These are phyloP conservation scores for Chiroxiphia lanceolata DNA, from an alignment of 2,797 vertebrate species.

Conservation along the genomic window DNA sequence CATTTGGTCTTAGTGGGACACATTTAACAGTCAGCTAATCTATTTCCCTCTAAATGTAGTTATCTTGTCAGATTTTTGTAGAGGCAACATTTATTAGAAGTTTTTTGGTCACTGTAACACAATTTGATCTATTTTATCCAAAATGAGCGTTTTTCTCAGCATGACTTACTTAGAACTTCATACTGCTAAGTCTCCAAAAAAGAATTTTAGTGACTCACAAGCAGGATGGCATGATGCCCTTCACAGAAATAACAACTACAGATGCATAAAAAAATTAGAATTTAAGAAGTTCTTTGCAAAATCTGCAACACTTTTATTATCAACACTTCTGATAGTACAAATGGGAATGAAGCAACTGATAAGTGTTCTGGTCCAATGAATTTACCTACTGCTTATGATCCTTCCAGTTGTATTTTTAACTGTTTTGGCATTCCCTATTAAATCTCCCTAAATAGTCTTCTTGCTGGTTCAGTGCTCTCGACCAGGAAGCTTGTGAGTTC, in stretches of 20 bases:
- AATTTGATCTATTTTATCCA: not conserved
- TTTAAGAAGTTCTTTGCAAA: constrained; percentile 31
- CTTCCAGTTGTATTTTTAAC: constrained; percentile 13
- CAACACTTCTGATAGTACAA: constrained; percentile 26
- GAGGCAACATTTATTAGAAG: not conserved
- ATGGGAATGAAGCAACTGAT: constrained; percentile 46
- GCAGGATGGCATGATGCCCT: not conserved
- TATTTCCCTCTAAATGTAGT: not conserved
- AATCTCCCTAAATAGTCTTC: constrained; percentile 50
- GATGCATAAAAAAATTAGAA: not conserved
- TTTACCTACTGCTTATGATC: constrained; percentile 50
- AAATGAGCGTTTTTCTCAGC: not conserved
- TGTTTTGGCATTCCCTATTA: constrained; percentile 53
- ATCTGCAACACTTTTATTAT: constrained; percentile 48
- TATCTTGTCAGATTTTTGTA: not conserved
- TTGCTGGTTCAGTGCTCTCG: constrained; percentile 52
- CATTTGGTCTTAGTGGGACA: not conserved
- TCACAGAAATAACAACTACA: constrained; percentile 38
- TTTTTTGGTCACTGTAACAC: not conserved
- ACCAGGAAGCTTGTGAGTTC: constrained; percentile 54
- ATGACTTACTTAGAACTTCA: not conserved
- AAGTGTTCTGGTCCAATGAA: constrained; percentile 49
- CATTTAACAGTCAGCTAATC: not conserved
- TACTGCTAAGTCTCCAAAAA: not conserved
- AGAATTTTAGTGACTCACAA: constrained; percentile 10